Evolutionary conservation across 2,888 invertebrate genomes (phyloP).

Genomic region (Orthosia gracilis): DNA sequence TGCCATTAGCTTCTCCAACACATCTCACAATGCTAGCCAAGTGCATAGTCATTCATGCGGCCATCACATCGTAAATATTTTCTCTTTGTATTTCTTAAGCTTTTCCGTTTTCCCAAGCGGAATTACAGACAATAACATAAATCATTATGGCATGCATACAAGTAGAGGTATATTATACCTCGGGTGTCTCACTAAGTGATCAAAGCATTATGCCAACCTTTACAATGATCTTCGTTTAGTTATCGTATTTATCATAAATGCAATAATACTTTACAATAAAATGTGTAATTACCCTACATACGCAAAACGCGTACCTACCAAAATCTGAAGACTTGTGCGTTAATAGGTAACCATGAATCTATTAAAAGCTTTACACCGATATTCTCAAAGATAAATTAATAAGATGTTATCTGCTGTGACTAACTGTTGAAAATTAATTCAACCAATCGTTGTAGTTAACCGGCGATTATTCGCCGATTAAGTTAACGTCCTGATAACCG

Average conservation of each 20-base stretch:
- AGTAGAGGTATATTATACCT: slow-evolving; percentile 7
- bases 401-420: too few species aligned
- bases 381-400: too few species aligned
- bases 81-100: slow-evolving; percentile 1
- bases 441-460: too few species aligned
- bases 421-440: too few species aligned
- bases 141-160: slow-evolving; percentile 19
- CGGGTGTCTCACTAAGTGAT: slow-evolving; percentile 14
- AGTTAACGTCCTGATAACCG: too few species aligned
- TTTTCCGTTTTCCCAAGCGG: not conserved
- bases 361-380: slow-evolving; percentile 30
- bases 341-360: slow-evolving; percentile 52
- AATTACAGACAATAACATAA: slow-evolving; percentile 20
- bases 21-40: slow-evolving; percentile 9
- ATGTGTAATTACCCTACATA: slow-evolving; percentile 34
- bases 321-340: slow-evolving; percentile 59
- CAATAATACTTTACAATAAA: slow-evolving; percentile 45
- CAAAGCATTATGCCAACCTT: slow-evolving; percentile 27
- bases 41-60: slow-evolving; percentile 2
- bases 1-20: not conserved
- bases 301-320: slow-evolving; percentile 53
- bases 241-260: slow-evolving; percentile 44
- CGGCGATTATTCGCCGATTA: too few species aligned
- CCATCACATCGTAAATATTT: not conserved
- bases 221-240: slow-evolving; percentile 4